Conservation (phyloP, 2,113 vertebrate genomes). For the Turdus rufiventris region DNA sequence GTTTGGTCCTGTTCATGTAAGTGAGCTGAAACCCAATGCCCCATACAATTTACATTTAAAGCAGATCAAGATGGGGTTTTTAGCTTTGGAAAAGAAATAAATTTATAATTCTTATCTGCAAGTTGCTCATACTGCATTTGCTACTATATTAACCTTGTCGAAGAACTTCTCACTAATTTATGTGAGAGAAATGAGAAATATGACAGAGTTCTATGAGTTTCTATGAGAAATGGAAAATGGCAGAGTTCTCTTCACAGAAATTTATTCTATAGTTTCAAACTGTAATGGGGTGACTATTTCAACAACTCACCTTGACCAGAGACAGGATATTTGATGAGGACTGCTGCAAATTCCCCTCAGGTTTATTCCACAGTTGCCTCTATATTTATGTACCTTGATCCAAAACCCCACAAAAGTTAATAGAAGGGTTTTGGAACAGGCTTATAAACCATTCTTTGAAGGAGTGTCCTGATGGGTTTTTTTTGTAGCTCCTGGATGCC, state of each 20-base stretch:
- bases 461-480: neutral
- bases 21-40: neutral
- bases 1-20: neutral
- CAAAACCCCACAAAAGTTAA: conserved; percentile 1
- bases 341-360: conserved; percentile 5
- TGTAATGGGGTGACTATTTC: neutral
- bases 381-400: neutral
- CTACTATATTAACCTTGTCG: neutral
- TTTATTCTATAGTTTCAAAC: neutral
- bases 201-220: too few relatives aligned
- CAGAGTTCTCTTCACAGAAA: neutral
- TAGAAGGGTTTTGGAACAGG: neutral
- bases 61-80: neutral
- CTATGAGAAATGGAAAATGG: neutral
- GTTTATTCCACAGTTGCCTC: neutral
- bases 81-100: neutral
- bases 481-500: conserved; percentile 13
- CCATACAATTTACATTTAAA: neutral
- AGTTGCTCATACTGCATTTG: neutral
- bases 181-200: too few relatives aligned
- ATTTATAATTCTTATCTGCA: neutral
- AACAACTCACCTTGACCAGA: conserved; percentile 28
- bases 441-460: conserved; percentile 8
- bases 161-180: neutral
- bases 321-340: neutral